Percentiles rank a stretch among this genome's conserved stretches.
Evolutionary conservation across 2,113 vertebrate species (phyloP).

Genomic region (Periophthalmodon schlosseri): DNA sequence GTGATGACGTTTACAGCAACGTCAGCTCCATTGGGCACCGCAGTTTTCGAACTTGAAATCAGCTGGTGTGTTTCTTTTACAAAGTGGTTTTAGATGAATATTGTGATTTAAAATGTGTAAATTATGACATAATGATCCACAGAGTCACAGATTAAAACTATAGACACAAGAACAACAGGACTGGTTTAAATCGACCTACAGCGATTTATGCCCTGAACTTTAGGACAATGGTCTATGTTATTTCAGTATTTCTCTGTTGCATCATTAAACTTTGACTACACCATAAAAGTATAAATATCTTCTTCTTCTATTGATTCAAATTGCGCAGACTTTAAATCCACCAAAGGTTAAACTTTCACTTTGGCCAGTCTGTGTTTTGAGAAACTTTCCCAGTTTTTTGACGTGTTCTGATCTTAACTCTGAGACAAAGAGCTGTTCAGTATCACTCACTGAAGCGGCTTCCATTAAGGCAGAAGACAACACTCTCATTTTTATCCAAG

Average conservation of each 20-base stretch:
- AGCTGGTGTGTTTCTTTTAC: no score
- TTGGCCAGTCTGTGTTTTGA: background rate
- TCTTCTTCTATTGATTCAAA: background rate
- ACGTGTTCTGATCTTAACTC: background rate
- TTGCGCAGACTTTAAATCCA: background rate
- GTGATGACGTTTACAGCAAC: no score
- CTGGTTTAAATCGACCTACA: no score
- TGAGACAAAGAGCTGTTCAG: slow-evolving; percentile 2
- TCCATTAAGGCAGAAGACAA: slow-evolving; percentile 3
- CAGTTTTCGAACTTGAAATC: no score
- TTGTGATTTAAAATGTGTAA: no score
- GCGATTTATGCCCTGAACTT: background rate
- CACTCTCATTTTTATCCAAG: background rate
- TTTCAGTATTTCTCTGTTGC: background rate
- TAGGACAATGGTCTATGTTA: background rate
- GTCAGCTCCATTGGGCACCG: no score
- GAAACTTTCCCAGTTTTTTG: background rate
- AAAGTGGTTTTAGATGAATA: no score
- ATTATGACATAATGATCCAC: no score
- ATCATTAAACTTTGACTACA: background rate
- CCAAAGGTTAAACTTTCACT: slow-evolving; percentile 6
- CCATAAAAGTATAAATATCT: background rate
- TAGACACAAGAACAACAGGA: no score
- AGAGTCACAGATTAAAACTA: no score
- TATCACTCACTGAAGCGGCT: background rate